phyloP scores from a whole-genome alignment of 2,113 vertebrate species.

The Sminthopsis crassicaudata region DNA sequence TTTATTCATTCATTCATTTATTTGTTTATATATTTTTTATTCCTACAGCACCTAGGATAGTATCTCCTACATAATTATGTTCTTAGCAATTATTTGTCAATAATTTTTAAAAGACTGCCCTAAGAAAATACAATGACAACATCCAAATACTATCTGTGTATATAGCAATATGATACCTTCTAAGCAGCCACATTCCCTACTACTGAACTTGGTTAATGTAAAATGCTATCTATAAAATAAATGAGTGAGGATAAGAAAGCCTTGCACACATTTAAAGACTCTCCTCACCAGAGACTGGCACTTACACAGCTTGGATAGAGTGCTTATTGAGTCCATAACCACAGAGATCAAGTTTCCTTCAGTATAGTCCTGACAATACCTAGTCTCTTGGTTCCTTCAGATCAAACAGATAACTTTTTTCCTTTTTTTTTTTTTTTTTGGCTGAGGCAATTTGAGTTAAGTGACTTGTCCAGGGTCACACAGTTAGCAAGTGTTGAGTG shows the following conservation, averaged over 20 bases:
- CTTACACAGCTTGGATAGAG: not conserved
- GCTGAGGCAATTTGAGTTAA: too few relatives aligned
- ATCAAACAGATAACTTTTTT: not conserved
- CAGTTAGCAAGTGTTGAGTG: too few relatives aligned
- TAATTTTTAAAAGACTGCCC: slow-evolving; percentile 12
- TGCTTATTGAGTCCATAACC: not conserved
- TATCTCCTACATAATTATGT: slow-evolving; percentile 28
- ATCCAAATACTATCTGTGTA: not conserved
- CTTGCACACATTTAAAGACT: slow-evolving; percentile 33
- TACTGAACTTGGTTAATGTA: not conserved
- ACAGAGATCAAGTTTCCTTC: not conserved
- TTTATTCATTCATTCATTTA: not conserved
- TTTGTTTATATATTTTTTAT: not conserved
- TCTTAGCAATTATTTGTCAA: slow-evolving; percentile 28
- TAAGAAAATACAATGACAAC: slow-evolving; percentile 41
- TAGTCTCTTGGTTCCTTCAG: slow-evolving; percentile 15
- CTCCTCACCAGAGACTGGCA: slow-evolving; percentile 29
- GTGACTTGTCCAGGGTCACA: too few relatives aligned
- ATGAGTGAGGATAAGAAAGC: slow-evolving; percentile 25
- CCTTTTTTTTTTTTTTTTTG: too few relatives aligned
- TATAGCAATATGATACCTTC: not conserved
- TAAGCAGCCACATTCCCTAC: not conserved
- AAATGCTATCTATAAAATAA: slow-evolving; percentile 24
- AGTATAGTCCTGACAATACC: slow-evolving; percentile 24
- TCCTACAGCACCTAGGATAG: slow-evolving; percentile 15